A percentile compares a stretch with the other conserved stretches of the same genome.
phyloP scores from a whole-genome alignment of 2,113 vertebrate genomes.

The Galbula dea region DNA sequence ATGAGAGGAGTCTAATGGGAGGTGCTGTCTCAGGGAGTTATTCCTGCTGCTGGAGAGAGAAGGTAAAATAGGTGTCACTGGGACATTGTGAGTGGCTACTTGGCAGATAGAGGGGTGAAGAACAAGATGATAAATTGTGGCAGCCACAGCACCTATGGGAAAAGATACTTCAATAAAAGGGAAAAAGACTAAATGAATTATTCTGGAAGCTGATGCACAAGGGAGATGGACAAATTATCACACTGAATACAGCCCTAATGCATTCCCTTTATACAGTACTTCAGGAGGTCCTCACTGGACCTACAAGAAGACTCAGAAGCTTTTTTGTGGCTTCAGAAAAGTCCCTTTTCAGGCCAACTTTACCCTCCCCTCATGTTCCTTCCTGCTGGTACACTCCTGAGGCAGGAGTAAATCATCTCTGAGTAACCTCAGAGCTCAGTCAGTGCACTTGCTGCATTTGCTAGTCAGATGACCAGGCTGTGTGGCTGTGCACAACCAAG shows the following conservation, averaged over 20 bases:
- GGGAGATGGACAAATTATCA: background rate
- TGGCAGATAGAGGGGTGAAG: background rate
- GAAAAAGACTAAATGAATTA: background rate
- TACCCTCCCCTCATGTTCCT: background rate
- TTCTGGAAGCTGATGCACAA: background rate
- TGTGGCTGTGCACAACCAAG: background rate
- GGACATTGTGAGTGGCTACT: background rate
- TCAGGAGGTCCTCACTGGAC: background rate
- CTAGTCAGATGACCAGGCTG: background rate
- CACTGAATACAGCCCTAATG: background rate
- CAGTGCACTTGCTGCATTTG: background rate
- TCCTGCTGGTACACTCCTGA: background rate
- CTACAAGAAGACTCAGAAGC: background rate
- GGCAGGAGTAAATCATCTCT: background rate
- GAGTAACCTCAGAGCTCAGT: background rate
- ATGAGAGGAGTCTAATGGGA: background rate
- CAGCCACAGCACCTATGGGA: background rate
- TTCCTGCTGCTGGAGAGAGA: background rate
- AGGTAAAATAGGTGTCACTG: background rate
- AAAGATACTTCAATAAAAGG: background rate
- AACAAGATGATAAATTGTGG: background rate
- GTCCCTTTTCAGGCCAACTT: background rate
- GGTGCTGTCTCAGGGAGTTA: background rate
- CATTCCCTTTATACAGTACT: background rate
- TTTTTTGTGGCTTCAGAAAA: background rate